Conservation (phyloP, 2,113 vertebrate species). For the Solea solea region DNA sequence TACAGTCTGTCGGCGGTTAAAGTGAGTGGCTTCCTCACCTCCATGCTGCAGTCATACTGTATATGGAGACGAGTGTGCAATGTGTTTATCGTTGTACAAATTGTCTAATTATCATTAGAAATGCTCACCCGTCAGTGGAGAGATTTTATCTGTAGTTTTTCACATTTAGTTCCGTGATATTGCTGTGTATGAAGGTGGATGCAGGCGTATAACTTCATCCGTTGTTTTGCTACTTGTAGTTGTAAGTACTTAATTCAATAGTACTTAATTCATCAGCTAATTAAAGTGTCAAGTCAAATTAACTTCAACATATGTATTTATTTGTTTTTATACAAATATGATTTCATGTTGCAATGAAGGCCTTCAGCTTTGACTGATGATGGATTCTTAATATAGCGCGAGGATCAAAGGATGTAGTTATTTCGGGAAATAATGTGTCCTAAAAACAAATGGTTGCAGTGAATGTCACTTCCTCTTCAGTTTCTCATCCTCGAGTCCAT, state of each 20-base stretch:
- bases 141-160: no score
- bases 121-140: no score
- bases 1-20: neutral
- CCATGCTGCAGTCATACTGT: no score
- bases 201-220: no score
- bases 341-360: neutral
- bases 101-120: no score
- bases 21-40: neutral
- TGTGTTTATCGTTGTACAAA: no score
- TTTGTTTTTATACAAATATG: neutral
- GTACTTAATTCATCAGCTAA: neutral
- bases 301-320: neutral
- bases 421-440: constrained; percentile 11
- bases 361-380: neutral
- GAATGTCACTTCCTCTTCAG: neutral
- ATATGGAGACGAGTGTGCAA: no score
- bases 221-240: no score
- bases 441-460: constrained; percentile 8
- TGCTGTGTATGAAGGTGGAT: no score
- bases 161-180: no score
- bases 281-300: neutral
- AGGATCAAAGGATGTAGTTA: neutral
- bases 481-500: neutral
- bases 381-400: neutral
- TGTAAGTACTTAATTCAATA: neutral